Base-by-base conservation (phyloP, 2,888 invertebrate genomes). In the Drosophila stalkeri region DNA sequence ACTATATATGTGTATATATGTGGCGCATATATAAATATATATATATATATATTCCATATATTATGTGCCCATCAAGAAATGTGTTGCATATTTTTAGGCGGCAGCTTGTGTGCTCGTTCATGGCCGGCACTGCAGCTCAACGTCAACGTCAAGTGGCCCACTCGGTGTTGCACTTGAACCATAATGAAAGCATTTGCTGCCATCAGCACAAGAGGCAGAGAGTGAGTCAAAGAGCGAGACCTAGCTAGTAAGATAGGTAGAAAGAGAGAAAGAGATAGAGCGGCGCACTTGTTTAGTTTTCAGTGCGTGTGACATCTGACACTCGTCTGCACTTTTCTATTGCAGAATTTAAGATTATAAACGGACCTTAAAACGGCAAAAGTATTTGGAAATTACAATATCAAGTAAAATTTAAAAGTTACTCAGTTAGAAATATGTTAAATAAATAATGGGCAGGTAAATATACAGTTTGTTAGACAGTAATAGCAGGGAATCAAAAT, bases 141-240 rank as follows among this genome's bases (percentile, higher is more conserved):
- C 81, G 77, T 75, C 84, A 78, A 64, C 82, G 52, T 71, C 73
- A 89, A 85, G 85, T 89, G 82, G 77, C 69, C 79, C 89, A 85
- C 89, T 85, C 77, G 73, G 84, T 75, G 84, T 89, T 89, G 80
- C 83, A 89, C 89, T 85, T 85, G 87, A 89, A 80, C 87, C 77
- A 65, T 85, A 85, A 85, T 89, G 89, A 89, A 85, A 85, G 89
- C 87, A 89, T 85, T 84, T 87, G 74, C 84, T 80, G 82, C 84
- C 81, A 82, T 60, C 63, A 66, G 64, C 68, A 72, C 63, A 71
- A 64, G 75, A 57, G 35, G 37, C 6, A 11, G 41, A 52, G 31
- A 39, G 49, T 37, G n/a, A 41, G 51, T 51, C 12, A 14, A 16
- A 20, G 23, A 27, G 18, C 5, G 11, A 44, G 54, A 55, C 11